Percentiles rank a stretch among this genome's conserved stretches.
Evolutionary conservation across 2,797 vertebrate species (phyloP).

Genomic region (Falco cherrug): DNA sequence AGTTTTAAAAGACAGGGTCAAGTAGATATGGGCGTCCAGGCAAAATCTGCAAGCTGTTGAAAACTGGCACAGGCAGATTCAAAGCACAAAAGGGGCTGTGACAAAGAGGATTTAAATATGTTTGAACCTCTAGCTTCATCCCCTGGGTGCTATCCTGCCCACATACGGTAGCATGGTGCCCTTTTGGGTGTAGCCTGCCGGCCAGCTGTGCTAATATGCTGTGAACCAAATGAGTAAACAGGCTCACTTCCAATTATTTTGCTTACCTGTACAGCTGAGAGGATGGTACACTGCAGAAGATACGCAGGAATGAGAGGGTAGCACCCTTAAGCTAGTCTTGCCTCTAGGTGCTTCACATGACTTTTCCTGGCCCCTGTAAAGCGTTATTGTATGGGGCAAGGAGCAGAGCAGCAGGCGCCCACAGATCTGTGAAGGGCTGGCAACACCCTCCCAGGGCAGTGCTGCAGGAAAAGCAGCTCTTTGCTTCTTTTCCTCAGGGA

Average conservation of each 20-base stretch:
- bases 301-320: not conserved
- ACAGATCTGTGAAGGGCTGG: not conserved
- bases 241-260: not conserved
- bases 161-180: fast-evolving
- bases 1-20: not conserved
- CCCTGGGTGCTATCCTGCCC: not conserved
- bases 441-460: not conserved
- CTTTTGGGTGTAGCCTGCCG: not conserved
- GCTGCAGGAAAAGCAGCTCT: not conserved
- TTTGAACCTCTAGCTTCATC: not conserved
- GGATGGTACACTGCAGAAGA: not conserved
- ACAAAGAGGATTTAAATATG: not conserved
- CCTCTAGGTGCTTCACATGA: not conserved
- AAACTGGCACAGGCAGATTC: not conserved
- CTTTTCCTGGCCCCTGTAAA: not conserved
- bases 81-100: not conserved
- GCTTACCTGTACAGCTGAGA: not conserved
- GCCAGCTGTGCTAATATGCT: not conserved
- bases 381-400: not conserved
- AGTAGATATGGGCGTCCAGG: fast-evolving
- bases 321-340: not conserved
- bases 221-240: not conserved
- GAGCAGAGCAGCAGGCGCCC: fast-evolving
- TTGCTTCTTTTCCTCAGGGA: not conserved
- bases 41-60: not conserved